Base-by-base conservation (phyloP, 2,797 vertebrate genomes). In the Arrhamphus sclerolepis region DNA sequence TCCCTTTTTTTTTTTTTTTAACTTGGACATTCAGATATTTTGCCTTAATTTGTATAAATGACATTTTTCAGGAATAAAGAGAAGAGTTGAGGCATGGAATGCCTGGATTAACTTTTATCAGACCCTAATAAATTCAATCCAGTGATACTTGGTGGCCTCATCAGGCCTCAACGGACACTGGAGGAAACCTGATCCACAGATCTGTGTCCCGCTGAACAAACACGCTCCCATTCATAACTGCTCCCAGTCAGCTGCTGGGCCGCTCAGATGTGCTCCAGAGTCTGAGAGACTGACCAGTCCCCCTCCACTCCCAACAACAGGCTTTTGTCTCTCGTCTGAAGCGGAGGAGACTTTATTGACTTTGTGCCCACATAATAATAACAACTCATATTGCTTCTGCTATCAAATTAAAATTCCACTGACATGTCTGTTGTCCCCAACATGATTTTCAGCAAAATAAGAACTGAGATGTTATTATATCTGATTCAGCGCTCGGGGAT, bases 221-320 rank as follows among this genome's bases (percentile, higher is more conserved):
- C n/a, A n/a, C n/a, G 28, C 17, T 28, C 21, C 43, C 54, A 65
- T 56, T 65, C 54, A 76, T 69, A 54, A 64, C 48, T 70, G 28
- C 55, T 29, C 39, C 3, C 31, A 59, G 67, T 82, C 79, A 86
- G 84, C 78, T 76, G 82, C 75, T 71, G 65, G 56, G 46, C 56
- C 26, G 43, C 62, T 78, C 1, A 68, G 48, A 46, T 46, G 47
- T 70, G 73, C 50, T 53, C 62, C 72, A 57, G 50, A 13, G 64
- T 46, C 49, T 47, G 46, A 29, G 34, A 48, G 48, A 17, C 26
- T 39, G 18, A 57, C 29, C 56, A 47, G 57, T 42, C 46, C 18
- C 56, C 51, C 29, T 46, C 43, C 49, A 42, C 41, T 72, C 63
- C 49, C 48, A 65, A 82, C 77, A 87, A 83, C 65, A 78, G 59